Base-by-base conservation (phyloP, 2,888 invertebrate species). In the Meloe dianella region DNA sequence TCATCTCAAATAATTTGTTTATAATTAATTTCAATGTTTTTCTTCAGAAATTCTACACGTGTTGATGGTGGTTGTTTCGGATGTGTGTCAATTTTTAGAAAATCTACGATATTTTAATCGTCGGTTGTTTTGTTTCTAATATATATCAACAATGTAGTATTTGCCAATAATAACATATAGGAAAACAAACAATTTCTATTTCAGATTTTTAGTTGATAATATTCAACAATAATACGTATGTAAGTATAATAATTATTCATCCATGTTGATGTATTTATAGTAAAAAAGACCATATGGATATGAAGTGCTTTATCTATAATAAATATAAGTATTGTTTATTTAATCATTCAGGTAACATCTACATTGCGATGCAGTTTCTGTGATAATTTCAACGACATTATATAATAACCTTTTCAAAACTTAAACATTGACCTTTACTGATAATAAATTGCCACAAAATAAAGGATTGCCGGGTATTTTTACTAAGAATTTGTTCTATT, bases 181-280 rank as follows among this genome's bases (percentile, higher is more conserved):
- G 17, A 57, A 57, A 17, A 32, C 9, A 57, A 58, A 27, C 58
- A 27, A 32, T 10, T 8, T 58, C 58, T 58, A 58, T 29, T 58
- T 58, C 5, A 20, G 41, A 29, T 63, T 51, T 64, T 30, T 4
- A 35, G 58, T 63, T 62, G 61, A 57, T 61, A 24, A 59, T 27
- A 56, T 59, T 62, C 47, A 24, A 58, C 59, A 59, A 51, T 58
- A 38, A 66, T 57, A 60, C 60, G 20, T 59, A 17, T 60, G 63
- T 66, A 66, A 63, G 59, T 29, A 54, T 20, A 57, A 66, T 64
- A 67, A 67, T 67, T 67, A 60, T 57, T 60, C 58, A 58, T 64
- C 59, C 32, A 12, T 67, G 64, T 64, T 64, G 54, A 54, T 54
- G 14, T 67, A 67, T 67, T 67, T 67, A 64, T 67, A 67, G 67